These are phyloP conservation scores for Eupithecia insigniata DNA, from an alignment of 2,888 invertebrate genomes.

Conservation along the genomic window DNA sequence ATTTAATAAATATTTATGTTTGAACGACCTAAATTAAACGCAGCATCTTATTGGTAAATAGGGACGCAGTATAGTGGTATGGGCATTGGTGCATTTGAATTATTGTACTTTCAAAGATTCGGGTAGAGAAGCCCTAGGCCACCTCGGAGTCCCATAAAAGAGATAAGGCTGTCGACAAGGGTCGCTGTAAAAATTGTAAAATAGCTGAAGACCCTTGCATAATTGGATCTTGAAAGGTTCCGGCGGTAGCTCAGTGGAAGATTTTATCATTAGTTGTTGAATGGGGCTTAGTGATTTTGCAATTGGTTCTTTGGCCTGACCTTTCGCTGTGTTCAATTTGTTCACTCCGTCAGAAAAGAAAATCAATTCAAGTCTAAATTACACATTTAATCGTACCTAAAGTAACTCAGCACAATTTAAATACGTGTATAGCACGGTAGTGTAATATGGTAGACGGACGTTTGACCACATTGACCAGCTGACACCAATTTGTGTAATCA, in stretches of 20 bases:
- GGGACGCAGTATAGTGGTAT: neutral
- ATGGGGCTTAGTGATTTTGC: slow-evolving; percentile 2
- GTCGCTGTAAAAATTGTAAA: slow-evolving; percentile 66
- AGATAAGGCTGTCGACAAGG: slow-evolving; percentile 75
- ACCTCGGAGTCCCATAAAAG: slow-evolving; percentile 64
- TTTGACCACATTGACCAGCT: slow-evolving; percentile 11
- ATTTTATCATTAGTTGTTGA: slow-evolving; percentile 13
- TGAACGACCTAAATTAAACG: neutral
- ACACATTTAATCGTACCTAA: neutral
- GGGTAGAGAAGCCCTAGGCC: slow-evolving; percentile 61
- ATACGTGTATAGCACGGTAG: neutral
- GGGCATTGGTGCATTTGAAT: slow-evolving; percentile 25
- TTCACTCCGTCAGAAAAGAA: neutral
- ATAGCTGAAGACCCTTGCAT: slow-evolving; percentile 66
- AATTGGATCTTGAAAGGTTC: slow-evolving; percentile 62
- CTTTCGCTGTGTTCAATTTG: neutral
- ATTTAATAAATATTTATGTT: slow-evolving; percentile 3
- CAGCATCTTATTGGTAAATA: neutral
- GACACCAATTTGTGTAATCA: slow-evolving; percentile 17
- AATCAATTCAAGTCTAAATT: neutral
- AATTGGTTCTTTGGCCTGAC: slow-evolving; percentile 4
- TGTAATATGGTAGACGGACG: neutral
- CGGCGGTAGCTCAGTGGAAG: slow-evolving; percentile 20
- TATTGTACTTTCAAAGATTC: slow-evolving; percentile 39
- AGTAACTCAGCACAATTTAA: neutral